Base-by-base conservation (phyloP, 2,888 invertebrate species). In the Spatulosminthurus flaviceps region DNA sequence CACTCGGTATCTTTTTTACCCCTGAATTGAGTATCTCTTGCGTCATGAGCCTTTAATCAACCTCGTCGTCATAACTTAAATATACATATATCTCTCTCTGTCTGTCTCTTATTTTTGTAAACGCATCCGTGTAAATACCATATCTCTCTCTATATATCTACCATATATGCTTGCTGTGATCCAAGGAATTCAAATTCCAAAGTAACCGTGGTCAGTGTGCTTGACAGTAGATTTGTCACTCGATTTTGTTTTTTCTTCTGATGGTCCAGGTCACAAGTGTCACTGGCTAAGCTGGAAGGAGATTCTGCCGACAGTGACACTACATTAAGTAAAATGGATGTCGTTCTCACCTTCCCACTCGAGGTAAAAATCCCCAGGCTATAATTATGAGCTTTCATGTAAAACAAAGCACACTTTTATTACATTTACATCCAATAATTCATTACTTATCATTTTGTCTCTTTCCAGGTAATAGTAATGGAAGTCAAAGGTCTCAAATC, bases 401-500 rank as follows among this genome's bases (percentile, higher is more conserved):
- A n/a, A n/a, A n/a, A n/a, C n/a, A n/a, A n/a, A n/a, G n/a, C n/a
- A n/a, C n/a, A n/a, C n/a, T n/a, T n/a, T n/a, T n/a, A n/a, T n/a
- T n/a, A n/a, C n/a, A n/a, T n/a, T n/a, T n/a, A n/a, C n/a, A n/a
- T n/a, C n/a, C n/a, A n/a, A n/a, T n/a, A n/a, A n/a, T n/a, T n/a
- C n/a, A n/a, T n/a, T n/a, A n/a, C n/a, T n/a, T n/a, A n/a, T n/a
- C n/a, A n/a, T 41, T 41, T 41, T 41, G 41, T 41, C 13, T 13
- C 13, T 41, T 90, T 90, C 83, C 89, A 95, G 95, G 96, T 98
- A 84, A 94, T 99, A 87, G 98, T 99, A 78, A 97, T 98, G 95
- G 98, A 99, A 90, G 98, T 99, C 77, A 96, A 98, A 89, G 97
- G 97, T 85, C 91, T 99, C 84, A 98, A 98, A 89, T 96, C 97